Evolutionary conservation across 2,797 vertebrate species (phyloP).

Genomic region (Scolopax rusticola): DNA sequence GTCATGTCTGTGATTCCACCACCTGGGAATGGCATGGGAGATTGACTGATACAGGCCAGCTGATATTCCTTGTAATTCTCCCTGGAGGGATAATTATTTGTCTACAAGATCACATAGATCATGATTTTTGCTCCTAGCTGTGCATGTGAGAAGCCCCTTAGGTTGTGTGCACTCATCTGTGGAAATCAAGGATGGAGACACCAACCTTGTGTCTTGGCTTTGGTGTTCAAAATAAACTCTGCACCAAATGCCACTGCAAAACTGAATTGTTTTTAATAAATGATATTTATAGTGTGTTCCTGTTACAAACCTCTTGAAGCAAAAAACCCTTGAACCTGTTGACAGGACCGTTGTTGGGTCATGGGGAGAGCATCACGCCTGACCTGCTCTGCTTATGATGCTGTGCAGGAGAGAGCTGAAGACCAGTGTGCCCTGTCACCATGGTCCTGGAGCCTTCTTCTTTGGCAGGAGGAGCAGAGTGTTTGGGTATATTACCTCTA

Average conservation of each 20-base stretch:
- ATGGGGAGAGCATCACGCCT: not conserved
- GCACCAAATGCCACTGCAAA: not conserved
- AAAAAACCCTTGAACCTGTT: not conserved
- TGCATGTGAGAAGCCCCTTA: not conserved
- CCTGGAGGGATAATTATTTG: not conserved
- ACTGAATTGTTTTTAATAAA: not conserved
- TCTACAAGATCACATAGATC: not conserved
- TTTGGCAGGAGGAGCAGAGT: not conserved
- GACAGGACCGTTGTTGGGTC: not conserved
- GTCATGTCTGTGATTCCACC: not conserved
- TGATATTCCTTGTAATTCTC: not conserved
- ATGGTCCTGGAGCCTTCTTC: not conserved
- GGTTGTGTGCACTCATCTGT: not conserved
- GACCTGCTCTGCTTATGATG: not conserved
- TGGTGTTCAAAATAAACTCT: not conserved
- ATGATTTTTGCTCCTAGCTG: not conserved
- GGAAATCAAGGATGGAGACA: not conserved
- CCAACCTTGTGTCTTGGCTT: not conserved
- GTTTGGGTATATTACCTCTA: not conserved
- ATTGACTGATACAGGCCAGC: fast-evolving
- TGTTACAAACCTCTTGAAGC: not conserved
- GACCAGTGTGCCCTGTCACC: not conserved
- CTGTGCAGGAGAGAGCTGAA: not conserved
- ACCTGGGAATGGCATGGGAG: not conserved
- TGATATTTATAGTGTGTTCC: not conserved